phyloP scores from a whole-genome alignment of 2,888 invertebrate species.

The Zootermopsis nevadensis region DNA sequence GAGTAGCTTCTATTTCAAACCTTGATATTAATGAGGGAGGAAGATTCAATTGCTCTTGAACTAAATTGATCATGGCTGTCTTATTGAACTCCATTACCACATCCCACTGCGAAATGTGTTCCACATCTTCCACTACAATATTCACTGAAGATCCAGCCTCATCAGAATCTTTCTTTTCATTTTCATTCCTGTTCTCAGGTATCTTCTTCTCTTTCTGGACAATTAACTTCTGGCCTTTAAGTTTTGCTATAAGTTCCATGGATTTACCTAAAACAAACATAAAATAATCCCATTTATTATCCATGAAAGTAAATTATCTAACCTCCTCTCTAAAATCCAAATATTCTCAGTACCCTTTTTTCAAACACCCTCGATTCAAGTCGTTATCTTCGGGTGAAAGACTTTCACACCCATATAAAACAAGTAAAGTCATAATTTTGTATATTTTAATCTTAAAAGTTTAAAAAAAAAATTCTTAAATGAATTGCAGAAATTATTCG shows the following conservation, averaged over 20 bases:
- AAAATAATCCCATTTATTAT: no score
- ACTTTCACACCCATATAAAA: no score
- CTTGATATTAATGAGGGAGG: conserved; percentile 49
- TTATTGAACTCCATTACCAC: conserved; percentile 7
- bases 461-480: no score
- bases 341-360: no score
- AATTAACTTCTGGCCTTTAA: not conserved
- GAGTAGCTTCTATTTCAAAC: conserved; percentile 52
- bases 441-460: no score
- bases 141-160: not conserved
- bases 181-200: not conserved
- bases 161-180: not conserved
- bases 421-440: no score
- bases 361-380: no score
- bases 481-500: no score
- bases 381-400: no score
- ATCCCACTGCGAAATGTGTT: conserved; percentile 24
- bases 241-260: not conserved
- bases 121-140: not conserved
- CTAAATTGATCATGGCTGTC: not conserved
- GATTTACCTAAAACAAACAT: conserved; percentile 2
- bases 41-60: conserved; percentile 41
- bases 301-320: no score
- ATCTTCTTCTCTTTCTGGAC: not conserved
- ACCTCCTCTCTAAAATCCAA: no score